Conservation (phyloP, 2,113 vertebrate genomes). For the Brachypodius melanocephalos region DNA sequence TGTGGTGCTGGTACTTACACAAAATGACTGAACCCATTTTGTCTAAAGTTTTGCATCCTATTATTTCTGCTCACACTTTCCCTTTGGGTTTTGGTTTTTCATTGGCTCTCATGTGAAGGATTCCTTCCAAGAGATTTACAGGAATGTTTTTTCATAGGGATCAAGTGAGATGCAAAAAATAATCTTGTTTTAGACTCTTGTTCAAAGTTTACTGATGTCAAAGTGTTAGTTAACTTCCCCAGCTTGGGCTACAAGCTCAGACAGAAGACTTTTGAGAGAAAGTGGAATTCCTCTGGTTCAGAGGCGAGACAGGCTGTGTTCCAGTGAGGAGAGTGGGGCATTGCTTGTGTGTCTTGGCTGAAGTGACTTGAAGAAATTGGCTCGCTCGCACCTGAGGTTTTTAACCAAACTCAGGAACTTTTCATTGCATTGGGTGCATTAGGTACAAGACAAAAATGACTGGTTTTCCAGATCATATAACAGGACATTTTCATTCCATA, state of each 20-base stretch:
- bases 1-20: not conserved
- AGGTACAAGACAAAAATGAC: not conserved
- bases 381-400: not conserved
- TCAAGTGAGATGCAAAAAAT: not conserved
- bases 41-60: not conserved
- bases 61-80: not conserved
- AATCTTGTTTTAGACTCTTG: not conserved
- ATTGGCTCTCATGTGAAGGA: not conserved
- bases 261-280: not conserved
- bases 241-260: not conserved
- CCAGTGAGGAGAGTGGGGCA: not conserved
- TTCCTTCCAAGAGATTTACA: not conserved
- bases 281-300: not conserved
- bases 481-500: not conserved
- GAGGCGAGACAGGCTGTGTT: not conserved
- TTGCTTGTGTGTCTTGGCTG: not conserved
- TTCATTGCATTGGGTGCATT: not conserved
- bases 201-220: not conserved
- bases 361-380: not conserved
- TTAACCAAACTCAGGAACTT: not conserved
- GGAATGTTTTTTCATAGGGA: not conserved
- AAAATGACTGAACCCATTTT: not conserved
- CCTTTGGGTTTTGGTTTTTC: not conserved
- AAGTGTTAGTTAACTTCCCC: not conserved
- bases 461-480: not conserved